Base-by-base conservation (phyloP, 64 coral and sea anemone genomes). In the Stichodactyla helianthus region DNA sequence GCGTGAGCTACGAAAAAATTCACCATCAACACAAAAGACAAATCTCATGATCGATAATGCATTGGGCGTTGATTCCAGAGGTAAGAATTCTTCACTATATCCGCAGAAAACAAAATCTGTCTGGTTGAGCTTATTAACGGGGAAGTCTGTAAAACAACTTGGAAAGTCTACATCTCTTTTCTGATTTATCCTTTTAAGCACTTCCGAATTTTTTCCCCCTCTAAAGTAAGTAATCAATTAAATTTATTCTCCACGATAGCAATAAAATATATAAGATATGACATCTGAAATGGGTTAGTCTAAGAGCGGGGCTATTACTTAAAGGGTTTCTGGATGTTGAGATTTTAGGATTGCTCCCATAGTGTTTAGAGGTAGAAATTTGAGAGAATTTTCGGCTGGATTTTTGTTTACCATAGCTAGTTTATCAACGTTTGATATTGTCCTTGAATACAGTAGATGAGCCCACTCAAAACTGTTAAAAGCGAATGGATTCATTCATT, bases 171-270 rank as follows among this genome's bases (percentile, higher is more conserved):
- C 68, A 28, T 74, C 68, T n/a, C 25, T 74, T 81, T 81, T 81
- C 17, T 28, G 50, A 81, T 81, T 81, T 81, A 54, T 81, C 78
- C 78, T 81, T 81, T 81, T 51, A 54, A 81, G 50, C 16, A 81
- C 78, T 81, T 81, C 78, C 78, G 78, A 52, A 65, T 74, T 74
- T 74, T 74, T 74, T 74, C 23, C 35, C 26, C 51, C 78, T 81
- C 5, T 81, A 65, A 65, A 65, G 19, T 22, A 54, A 81, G 78
- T 81, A 81, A 81, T 81, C 78, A 81, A 81, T 81, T 81, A 81
- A 81, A 35, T 74, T 74, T 31, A 74, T 74, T 74, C 68, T 74
- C 27, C n/a, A 23, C 22, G 68, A 74, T 27, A 74, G 68, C 68
- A 74, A 74, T 74, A 74, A 74, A 74, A 10, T 74, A 74, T 31